Evolutionary conservation across 2,797 vertebrate species (phyloP).

Genomic region (Hyperoplus immaculatus): DNA sequence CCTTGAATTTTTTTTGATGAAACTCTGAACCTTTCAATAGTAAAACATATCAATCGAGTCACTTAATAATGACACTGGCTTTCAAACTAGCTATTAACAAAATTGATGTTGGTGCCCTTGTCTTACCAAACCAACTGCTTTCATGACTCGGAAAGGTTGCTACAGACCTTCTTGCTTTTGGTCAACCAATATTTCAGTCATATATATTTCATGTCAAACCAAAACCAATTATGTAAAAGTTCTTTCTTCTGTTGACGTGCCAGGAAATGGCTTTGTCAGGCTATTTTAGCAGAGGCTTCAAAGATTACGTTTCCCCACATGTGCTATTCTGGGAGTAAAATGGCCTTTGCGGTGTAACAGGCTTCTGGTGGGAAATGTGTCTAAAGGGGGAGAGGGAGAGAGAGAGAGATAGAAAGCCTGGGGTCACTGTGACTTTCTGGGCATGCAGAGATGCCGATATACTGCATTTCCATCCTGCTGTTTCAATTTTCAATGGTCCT

Average conservation of each 20-base stretch:
- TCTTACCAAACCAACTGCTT: slow-evolving; percentile 12
- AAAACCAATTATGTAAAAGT: slow-evolving; percentile 36
- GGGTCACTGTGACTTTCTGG: slow-evolving; percentile 70
- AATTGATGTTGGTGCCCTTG: not conserved
- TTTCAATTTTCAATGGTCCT: slow-evolving; percentile 23
- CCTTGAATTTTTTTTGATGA: not conserved
- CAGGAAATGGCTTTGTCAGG: slow-evolving; percentile 64
- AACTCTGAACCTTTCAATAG: not conserved
- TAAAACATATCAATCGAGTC: not conserved
- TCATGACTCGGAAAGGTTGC: slow-evolving; percentile 4
- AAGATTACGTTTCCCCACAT: slow-evolving; percentile 77
- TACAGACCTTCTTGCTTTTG: not conserved
- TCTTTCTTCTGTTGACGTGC: slow-evolving; percentile 48
- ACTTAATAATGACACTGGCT: not conserved
- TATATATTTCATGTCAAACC: slow-evolving; percentile 14
- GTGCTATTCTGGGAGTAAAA: slow-evolving; percentile 78
- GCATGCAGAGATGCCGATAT: slow-evolving; percentile 34
- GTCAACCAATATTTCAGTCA: slow-evolving; percentile 13
- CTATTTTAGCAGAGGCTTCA: slow-evolving; percentile 67
- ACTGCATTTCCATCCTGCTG: slow-evolving; percentile 25
- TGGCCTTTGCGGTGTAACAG: slow-evolving; percentile 64
- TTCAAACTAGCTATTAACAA: not conserved
- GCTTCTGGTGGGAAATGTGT: slow-evolving; percentile 70
- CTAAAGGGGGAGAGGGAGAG: slow-evolving; percentile 31
- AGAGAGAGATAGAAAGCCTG: slow-evolving; percentile 1